These are phyloP conservation scores for Cryptocheilus praepositus DNA, from an alignment of 2,888 invertebrate genomes.

Conservation along the genomic window DNA sequence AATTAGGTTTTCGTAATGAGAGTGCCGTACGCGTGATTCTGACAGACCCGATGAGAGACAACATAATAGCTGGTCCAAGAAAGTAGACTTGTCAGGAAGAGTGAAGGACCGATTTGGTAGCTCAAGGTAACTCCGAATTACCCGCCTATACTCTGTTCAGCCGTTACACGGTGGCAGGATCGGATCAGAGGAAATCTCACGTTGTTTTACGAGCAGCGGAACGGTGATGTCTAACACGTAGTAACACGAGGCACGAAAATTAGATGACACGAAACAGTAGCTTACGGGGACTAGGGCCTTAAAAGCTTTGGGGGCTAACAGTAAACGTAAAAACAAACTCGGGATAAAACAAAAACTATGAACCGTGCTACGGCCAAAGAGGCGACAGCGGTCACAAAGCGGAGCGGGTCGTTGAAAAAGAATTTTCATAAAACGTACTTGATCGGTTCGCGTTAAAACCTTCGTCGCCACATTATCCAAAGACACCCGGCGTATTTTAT, in stretches of 20 bases:
- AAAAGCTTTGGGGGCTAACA: conserved; percentile 1
- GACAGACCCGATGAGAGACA: neutral
- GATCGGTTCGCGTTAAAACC: too few relatives aligned
- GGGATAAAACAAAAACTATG: too few relatives aligned
- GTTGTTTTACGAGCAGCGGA: conserved; percentile 48
- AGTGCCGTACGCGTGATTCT: too few relatives aligned
- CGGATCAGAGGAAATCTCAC: conserved; percentile 49
- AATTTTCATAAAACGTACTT: too few relatives aligned
- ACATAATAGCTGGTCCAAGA: conserved; percentile 5
- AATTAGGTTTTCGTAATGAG: too few relatives aligned
- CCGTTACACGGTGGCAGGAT: conserved; percentile 41
- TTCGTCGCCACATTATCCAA: too few relatives aligned
- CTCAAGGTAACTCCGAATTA: conserved; percentile 33
- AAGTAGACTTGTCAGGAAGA: conserved; percentile 16
- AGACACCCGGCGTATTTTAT: too few relatives aligned
- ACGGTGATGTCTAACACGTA: conserved; percentile 37
- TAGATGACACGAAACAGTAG: conserved; percentile 17
- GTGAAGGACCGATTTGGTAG: conserved; percentile 34
- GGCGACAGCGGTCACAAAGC: neutral
- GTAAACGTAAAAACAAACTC: conserved; percentile 7
- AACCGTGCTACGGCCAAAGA: too few relatives aligned
- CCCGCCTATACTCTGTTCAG: conserved; percentile 23
- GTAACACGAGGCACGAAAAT: conserved; percentile 21
- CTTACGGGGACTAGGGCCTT: neutral
- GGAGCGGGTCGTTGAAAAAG: too few relatives aligned